Conservation (phyloP, 2,888 invertebrate species). For the Chrysomela aeneicollis region DNA sequence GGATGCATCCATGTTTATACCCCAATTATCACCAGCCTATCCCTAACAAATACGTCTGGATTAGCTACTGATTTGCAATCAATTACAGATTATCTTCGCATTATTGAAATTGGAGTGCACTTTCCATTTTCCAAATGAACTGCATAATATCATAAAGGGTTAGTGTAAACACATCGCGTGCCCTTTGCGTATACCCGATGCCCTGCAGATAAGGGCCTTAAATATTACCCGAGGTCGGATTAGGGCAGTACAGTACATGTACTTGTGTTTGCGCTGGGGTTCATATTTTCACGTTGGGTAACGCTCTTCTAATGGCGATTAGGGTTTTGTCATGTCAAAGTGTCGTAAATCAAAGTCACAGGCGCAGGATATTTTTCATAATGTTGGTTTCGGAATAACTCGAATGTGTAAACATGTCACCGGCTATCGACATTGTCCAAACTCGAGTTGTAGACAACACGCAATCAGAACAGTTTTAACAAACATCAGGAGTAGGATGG, state of each 20-base stretch:
- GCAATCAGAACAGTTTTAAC: no score
- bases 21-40: constrained; percentile 4
- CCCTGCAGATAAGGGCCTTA: constrained; percentile 47
- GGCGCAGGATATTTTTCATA: not conserved
- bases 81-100: constrained; percentile 41
- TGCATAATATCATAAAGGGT: constrained; percentile 46
- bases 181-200: constrained; percentile 40
- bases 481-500: no score
- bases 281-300: constrained; percentile 29
- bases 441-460: no score
- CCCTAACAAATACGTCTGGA: constrained; percentile 27
- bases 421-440: not conserved
- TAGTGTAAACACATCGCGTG: constrained; percentile 46
- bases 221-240: constrained; percentile 51
- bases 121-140: constrained; percentile 47
- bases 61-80: constrained; percentile 42
- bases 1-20: not conserved
- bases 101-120: constrained; percentile 45
- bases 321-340: not conserved
- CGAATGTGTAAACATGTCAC: not conserved
- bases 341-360: not conserved
- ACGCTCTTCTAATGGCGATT: not conserved
- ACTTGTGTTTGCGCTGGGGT: constrained; percentile 14
- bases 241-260: constrained; percentile 43
- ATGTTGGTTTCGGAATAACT: no score